Evolutionary conservation across 35 echinoderm and acorn worm species (phyloP).

Genomic region (Apostichopus parvimensis): DNA sequence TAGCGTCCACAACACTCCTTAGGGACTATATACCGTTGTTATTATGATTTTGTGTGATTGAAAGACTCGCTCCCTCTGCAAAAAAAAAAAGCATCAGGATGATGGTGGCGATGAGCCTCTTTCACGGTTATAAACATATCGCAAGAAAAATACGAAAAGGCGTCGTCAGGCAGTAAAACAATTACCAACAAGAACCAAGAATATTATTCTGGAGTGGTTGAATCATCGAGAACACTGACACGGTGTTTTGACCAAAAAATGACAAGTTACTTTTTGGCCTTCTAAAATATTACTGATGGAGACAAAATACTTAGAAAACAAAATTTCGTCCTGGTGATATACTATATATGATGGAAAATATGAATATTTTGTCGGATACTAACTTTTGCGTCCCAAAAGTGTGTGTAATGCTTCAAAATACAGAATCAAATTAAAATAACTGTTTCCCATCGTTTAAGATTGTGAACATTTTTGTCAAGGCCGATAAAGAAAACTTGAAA

Average conservation of each 20-base stretch:
- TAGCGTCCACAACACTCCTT: not conserved
- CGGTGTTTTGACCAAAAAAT: not conserved
- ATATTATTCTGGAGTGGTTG: not conserved
- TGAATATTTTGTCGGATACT: too few relatives aligned
- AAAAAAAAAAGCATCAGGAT: not conserved
- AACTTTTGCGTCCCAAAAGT: too few relatives aligned
- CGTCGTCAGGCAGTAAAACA: not conserved
- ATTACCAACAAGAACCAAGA: not conserved
- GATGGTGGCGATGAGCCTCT: not conserved
- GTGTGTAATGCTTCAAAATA: too few relatives aligned
- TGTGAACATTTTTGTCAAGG: too few relatives aligned
- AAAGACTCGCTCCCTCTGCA: not conserved
- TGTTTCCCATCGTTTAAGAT: too few relatives aligned
- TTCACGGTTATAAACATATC: not conserved
- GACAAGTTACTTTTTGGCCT: not conserved
- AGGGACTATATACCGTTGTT: not conserved
- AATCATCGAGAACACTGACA: not conserved
- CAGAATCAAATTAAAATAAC: too few relatives aligned
- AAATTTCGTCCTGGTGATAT: too few relatives aligned
- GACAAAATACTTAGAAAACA: too few relatives aligned
- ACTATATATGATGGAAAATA: too few relatives aligned
- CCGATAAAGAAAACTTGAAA: too few relatives aligned
- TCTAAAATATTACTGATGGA: too few relatives aligned
- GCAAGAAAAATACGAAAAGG: not conserved
- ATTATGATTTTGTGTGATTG: not conserved